Conservation (phyloP, 64 coral and sea anemone species). For the Porites lutea region DNA sequence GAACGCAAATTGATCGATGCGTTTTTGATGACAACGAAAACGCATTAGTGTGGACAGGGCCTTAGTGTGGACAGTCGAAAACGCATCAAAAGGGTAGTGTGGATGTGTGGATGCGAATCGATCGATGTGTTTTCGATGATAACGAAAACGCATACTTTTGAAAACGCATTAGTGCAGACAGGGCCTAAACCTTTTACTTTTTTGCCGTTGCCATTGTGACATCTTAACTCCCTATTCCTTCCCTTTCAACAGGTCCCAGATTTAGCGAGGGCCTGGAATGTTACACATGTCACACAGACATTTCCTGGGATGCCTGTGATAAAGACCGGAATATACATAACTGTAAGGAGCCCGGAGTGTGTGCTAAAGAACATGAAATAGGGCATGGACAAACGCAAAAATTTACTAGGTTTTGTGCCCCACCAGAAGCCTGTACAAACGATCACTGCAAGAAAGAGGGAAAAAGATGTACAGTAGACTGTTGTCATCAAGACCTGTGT, state of each 20-base stretch:
- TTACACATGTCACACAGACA: background rate
- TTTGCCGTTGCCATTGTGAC: no score
- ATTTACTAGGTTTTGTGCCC: background rate
- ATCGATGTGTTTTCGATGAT: no score
- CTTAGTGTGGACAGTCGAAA: no score
- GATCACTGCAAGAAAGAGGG: background rate
- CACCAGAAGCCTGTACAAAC: background rate
- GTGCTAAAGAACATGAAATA: background rate
- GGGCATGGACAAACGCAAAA: background rate
- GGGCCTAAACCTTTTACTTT: no score
- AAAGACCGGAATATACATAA: background rate
- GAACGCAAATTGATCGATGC: no score
- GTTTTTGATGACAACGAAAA: no score
- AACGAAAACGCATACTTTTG: no score
- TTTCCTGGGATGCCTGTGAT: conserved; percentile 31
- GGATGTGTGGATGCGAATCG: no score
- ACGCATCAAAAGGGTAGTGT: no score
- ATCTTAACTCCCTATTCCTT: background rate
- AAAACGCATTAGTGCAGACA: no score
- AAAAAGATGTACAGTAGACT: background rate
- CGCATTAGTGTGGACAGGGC: no score
- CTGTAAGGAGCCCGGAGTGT: background rate
- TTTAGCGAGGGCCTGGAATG: conserved; percentile 17
- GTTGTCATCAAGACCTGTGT: conserved; percentile 30
- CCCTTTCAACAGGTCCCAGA: background rate